Base-by-base conservation (phyloP, 2,888 invertebrate species). In the Prosopocoilus inquinatus region DNA sequence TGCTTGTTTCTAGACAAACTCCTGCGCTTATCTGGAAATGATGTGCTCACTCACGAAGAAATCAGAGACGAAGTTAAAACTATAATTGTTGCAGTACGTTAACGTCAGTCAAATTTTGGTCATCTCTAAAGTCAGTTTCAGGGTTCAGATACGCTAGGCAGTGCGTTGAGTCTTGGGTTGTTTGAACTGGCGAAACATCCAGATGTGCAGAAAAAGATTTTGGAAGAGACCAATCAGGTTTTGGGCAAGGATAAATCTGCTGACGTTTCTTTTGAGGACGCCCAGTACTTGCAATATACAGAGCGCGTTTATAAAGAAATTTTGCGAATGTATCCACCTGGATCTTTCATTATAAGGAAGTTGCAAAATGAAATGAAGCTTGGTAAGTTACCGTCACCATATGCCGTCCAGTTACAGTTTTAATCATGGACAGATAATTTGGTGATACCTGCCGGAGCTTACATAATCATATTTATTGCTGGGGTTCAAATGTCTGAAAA, bases 91-190 rank as follows among this genome's bases (percentile, higher is more conserved):
- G n/a, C n/a, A n/a, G n/a, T n/a, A n/a, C n/a, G n/a, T n/a, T n/a
- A n/a, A n/a, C n/a, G n/a, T n/a, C 5, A 5, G 5, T 3, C 5
- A 28, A 20, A 20, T 20, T 20, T 20, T 20, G 20, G 20, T 20
- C 4, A n/a, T n/a, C 20, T 2, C 20, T 3, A 20, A 28, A 28
- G 20, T 28, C 7, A 28, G 5, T 5, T 28, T 28, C 32, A 64
- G 62, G 65, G 65, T 9, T 59, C 63, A 34, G 66, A 66, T 33
- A 67, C 67, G n/a, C 57, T 61, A 9, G 47, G 60, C 5, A 15
- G 57, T 15, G 60, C 53, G 4, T 20, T 58, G 9, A 53, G 62
- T 33, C 64, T 64, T 41, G 28, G 47, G 8, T 36, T 63, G 15
- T 64, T 55, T 16, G 58, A 58, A 15, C 16, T 68, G 5, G 57